A percentile compares a stretch with the other conserved stretches of the same genome.
phyloP scores from a whole-genome alignment of 2,888 invertebrate species.

The Agriopis aurantiaria region DNA sequence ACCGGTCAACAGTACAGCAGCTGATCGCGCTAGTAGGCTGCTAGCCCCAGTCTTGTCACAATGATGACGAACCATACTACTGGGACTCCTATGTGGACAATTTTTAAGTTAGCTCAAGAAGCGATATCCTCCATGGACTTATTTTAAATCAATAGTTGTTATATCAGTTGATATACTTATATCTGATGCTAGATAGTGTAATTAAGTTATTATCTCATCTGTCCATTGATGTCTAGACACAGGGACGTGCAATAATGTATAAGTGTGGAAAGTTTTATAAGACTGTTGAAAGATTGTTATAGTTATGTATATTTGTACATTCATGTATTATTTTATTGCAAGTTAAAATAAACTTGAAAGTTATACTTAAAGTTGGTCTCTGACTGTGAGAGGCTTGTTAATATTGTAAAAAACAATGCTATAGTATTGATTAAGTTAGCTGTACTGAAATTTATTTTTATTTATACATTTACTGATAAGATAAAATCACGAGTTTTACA shows the following conservation, averaged over 20 bases:
- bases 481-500: constrained; percentile 31
- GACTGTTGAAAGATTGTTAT: constrained; percentile 85
- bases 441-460: constrained; percentile 43
- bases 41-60: constrained; percentile 58
- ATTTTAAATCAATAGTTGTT: constrained; percentile 38
- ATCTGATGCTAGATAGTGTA: constrained; percentile 42
- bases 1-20: constrained; percentile 92
- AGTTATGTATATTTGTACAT: constrained; percentile 84
- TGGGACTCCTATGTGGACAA: constrained; percentile 40
- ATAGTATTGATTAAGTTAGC: constrained; percentile 45
- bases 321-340: constrained; percentile 76
- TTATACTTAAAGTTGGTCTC: constrained; percentile 64
- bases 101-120: constrained; percentile 30
- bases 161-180: constrained; percentile 36
- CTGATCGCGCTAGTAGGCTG: constrained; percentile 88
- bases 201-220: constrained; percentile 46
- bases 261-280: constrained; percentile 79
- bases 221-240: constrained; percentile 44
- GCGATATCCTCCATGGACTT: constrained; percentile 26
- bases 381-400: constrained; percentile 65
- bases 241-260: constrained; percentile 81
- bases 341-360: constrained; percentile 64
- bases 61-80: constrained; percentile 44
- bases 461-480: constrained; percentile 55
- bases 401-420: constrained; percentile 55